These are phyloP conservation scores for Epizoanthus stellaris DNA, from an alignment of 92 coral and sea anemone genomes.

Conservation along the genomic window DNA sequence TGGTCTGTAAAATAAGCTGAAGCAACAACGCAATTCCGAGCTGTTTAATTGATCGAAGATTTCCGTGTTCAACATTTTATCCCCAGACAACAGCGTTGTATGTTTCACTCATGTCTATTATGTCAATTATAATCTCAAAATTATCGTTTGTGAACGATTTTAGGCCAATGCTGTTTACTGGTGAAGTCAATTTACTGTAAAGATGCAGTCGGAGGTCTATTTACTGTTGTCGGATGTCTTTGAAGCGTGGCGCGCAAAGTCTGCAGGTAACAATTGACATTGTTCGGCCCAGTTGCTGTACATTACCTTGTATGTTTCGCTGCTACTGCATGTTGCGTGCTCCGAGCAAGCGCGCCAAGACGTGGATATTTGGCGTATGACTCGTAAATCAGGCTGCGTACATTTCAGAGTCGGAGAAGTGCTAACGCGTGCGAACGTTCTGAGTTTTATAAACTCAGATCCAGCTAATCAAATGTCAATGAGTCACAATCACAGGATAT, in stretches of 20 bases:
- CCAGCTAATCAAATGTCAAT: background rate
- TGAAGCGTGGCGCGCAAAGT: constrained; percentile 43
- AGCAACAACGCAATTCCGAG: constrained; percentile 10
- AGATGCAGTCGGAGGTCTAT: constrained; percentile 25
- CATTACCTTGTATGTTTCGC: constrained; percentile 1
- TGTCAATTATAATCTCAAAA: background rate
- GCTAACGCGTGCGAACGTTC: background rate
- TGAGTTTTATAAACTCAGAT: background rate
- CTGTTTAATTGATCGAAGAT: background rate
- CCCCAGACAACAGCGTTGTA: background rate
- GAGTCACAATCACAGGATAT: background rate
- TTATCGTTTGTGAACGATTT: background rate
- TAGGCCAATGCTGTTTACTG: constrained; percentile 19
- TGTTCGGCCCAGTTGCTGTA: constrained; percentile 29
- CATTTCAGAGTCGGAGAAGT: constrained; percentile 8
- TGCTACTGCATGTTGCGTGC: background rate
- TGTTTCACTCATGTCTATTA: background rate
- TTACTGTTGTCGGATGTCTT: constrained; percentile 28
- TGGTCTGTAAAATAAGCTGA: constrained; percentile 33
- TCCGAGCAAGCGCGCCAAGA: constrained; percentile 21
- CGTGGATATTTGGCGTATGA: background rate
- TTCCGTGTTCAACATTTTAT: constrained; percentile 2
- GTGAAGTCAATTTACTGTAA: constrained; percentile 42
- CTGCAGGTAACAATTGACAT: constrained; percentile 19
- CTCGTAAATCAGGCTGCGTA: background rate